phyloP scores from a whole-genome alignment of 2,888 invertebrate species.

The Ypsolopha sequella region DNA sequence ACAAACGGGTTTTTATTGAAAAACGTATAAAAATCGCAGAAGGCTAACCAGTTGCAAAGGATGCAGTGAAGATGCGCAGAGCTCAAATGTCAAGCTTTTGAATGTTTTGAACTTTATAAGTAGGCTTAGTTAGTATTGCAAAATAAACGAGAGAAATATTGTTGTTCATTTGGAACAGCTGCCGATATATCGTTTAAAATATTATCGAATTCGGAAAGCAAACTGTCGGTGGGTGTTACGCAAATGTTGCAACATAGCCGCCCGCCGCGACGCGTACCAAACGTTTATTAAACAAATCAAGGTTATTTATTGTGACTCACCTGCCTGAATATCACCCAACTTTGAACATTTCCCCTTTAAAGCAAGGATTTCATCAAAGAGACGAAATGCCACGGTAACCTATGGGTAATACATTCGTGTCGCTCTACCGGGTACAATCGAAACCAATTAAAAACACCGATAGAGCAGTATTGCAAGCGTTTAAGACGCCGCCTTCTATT shows the following conservation, averaged over 20 bases:
- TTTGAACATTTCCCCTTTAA: background rate
- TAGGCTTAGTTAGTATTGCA: constrained; percentile 10
- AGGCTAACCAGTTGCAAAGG: constrained; percentile 53
- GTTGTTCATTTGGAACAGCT: background rate
- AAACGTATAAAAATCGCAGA: constrained; percentile 16
- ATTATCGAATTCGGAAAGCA: constrained; percentile 27
- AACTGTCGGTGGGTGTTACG: constrained; percentile 23
- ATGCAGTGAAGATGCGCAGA: constrained; percentile 36
- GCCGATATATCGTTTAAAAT: constrained; percentile 11
- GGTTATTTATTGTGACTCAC: constrained; percentile 31
- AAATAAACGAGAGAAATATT: constrained; percentile 4
- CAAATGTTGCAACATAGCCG: constrained; percentile 30
- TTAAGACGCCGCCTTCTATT: constrained; percentile 11
- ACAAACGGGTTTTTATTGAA: background rate
- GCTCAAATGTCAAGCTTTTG: constrained; percentile 46
- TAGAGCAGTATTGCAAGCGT: constrained; percentile 24
- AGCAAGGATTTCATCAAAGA: background rate
- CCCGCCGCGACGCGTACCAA: constrained; percentile 15
- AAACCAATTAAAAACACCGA: constrained; percentile 40
- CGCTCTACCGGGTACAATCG: constrained; percentile 22
- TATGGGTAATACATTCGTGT: constrained; percentile 20
- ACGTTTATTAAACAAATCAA: constrained; percentile 32
- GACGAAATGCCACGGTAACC: constrained; percentile 26
- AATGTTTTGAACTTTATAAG: constrained; percentile 40
- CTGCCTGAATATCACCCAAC: constrained; percentile 3